A percentile compares a stretch with the other conserved stretches of the same genome.
Evolutionary conservation across 2,113 vertebrate genomes (phyloP).

Genomic region (Lonchura striata): DNA sequence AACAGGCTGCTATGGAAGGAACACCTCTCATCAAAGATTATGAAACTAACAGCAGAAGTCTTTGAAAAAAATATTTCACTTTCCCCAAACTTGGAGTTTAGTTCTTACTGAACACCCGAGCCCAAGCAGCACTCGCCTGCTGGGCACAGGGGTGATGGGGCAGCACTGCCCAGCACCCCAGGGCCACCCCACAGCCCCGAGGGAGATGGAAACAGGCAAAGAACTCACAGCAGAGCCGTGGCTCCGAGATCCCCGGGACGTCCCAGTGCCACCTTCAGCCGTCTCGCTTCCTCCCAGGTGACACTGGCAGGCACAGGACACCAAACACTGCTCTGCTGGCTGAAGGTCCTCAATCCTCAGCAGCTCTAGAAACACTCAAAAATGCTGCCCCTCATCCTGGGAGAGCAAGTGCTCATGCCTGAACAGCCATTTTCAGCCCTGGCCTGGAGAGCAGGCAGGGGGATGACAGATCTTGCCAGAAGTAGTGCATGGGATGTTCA

Average conservation of each 20-base stretch:
- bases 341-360: neutral
- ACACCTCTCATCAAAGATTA: neutral
- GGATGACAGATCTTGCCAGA: neutral
- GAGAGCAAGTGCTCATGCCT: rapidly evolving
- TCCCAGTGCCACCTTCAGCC: neutral
- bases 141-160: too few species aligned
- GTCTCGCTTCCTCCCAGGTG: neutral
- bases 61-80: neutral
- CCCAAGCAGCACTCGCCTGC: too few species aligned
- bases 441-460: neutral
- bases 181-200: neutral
- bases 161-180: neutral
- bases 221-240: neutral
- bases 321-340: neutral
- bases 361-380: neutral
- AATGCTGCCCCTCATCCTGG: neutral
- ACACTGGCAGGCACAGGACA: rapidly evolving
- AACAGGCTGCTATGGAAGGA: neutral
- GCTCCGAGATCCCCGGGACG: neutral
- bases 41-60: neutral
- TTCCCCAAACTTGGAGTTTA: neutral
- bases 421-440: neutral
- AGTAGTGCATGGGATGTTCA: neutral
- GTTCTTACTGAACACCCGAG: neutral
- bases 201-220: neutral